Evolutionary conservation across 2,888 invertebrate species (phyloP).

Genomic region (Apamea monoglypha): DNA sequence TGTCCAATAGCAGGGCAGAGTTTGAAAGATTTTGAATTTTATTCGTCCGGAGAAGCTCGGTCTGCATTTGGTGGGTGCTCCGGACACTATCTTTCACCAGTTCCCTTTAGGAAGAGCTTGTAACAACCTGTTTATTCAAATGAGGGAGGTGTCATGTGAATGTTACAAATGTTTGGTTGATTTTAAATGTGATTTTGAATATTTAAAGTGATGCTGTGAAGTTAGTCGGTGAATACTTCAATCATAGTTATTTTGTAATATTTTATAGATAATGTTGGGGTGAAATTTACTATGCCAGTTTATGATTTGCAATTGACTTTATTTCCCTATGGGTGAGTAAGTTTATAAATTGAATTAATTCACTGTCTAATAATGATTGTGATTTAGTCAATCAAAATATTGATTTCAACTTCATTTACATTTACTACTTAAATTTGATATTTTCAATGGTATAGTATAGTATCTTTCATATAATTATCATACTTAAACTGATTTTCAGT

Average conservation of each 20-base stretch:
- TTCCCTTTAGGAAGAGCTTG: slow-evolving; percentile 75
- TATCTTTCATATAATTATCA: not conserved
- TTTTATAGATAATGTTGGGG: slow-evolving; percentile 8
- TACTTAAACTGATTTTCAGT: not conserved
- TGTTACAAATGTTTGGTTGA: slow-evolving; percentile 6
- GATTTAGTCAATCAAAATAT: too few species aligned
- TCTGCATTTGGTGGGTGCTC: slow-evolving; percentile 73
- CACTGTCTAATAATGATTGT: not conserved
- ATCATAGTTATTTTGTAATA: not conserved
- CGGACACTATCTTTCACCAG: slow-evolving; percentile 74
- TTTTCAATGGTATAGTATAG: not conserved
- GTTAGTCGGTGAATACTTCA: slow-evolving; percentile 16
- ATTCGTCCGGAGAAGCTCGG: slow-evolving; percentile 77
- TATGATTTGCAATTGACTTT: slow-evolving; percentile 1
- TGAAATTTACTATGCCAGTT: not conserved
- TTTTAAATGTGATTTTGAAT: slow-evolving; percentile 2
- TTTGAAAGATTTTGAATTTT: slow-evolving; percentile 82
- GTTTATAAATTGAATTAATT: not conserved
- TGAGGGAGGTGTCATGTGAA: slow-evolving; percentile 33
- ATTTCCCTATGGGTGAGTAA: slow-evolving; percentile 25
- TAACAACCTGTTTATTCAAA: slow-evolving; percentile 76
- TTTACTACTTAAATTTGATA: not conserved
- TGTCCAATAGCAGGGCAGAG: slow-evolving; percentile 85
- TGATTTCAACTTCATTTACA: not conserved
- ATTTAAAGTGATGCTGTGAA: slow-evolving; percentile 29